Base-by-base conservation (phyloP, 2,113 vertebrate genomes). In the Syrmaticus mikado region DNA sequence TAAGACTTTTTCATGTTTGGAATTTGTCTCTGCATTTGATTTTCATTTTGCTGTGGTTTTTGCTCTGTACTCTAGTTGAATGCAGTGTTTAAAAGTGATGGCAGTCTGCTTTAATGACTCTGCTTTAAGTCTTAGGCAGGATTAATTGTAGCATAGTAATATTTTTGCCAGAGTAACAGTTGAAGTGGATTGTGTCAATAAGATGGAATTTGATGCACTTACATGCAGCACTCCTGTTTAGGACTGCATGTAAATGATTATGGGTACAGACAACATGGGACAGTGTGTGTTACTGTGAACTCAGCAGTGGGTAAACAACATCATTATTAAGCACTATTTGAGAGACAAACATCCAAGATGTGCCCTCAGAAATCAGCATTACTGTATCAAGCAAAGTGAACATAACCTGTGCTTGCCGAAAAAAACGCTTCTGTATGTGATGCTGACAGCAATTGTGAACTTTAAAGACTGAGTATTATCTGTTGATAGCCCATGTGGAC, bases 161-260 rank as follows among this genome's bases (percentile, higher is more conserved):
- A 50, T 86, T 90, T 92, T 96, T 86, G 65, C 70, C 52, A 67
- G 64, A 72, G 74, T 79, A 95, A 95, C 89, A 93, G 91, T 91
- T 95, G 89, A 95, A 94, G 46, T 64, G 74, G n/a, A 38, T 95
- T 96, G 79, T 94, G 77, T 94, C 95, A 96, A 90, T 87, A 93
- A 89, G 80, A 68, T 90, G 87, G 95, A 96, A 95, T 92, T 86
- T 84, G 64, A 85, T 75, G 92, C 66, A 46, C 46, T 93, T 83
- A 53, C 80, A 71, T 80, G 62, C 28, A 84, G 85, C 62, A 92
- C 50, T 92, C 57, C 89, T 89, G 82, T 75, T 87, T 61, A 91
- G 91, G 81, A 72, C 68, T 62, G 91, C 66, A 65, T 79, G 70
- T 85, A 55, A 84, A 70, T 92, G 62, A 91, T 91, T 91, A 80